phyloP scores from a whole-genome alignment of 1,140 invertebrate genomes.

The Nasonia giraulti region DNA sequence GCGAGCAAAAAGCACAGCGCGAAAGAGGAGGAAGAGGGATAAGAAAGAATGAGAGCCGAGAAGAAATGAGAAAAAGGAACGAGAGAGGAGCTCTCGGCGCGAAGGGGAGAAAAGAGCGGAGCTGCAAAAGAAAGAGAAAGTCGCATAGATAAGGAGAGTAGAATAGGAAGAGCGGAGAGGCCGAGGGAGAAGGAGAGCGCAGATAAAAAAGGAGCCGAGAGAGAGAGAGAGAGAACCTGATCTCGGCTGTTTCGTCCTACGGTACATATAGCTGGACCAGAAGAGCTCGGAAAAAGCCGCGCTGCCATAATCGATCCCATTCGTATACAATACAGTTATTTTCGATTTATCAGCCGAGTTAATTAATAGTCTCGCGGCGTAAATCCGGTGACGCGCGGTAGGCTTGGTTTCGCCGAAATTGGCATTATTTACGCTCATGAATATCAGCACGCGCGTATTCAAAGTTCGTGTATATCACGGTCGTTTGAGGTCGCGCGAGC shows the following conservation, averaged over 20 bases:
- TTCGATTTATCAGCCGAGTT: slow-evolving; percentile 55
- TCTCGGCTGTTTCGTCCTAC: background rate
- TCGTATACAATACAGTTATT: slow-evolving; percentile 1
- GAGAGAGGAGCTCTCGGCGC: slow-evolving; percentile 38
- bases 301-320: background rate
- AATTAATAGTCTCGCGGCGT: slow-evolving; percentile 65
- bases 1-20: slow-evolving; percentile 26
- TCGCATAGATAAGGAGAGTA: slow-evolving; percentile 47
- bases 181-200: background rate
- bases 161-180: slow-evolving; percentile 32
- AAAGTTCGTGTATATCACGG: background rate
- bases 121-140: slow-evolving; percentile 47
- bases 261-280: background rate
- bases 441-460: background rate
- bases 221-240: slow-evolving; percentile 10
- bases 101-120: slow-evolving; percentile 44
- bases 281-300: background rate
- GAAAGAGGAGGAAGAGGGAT: slow-evolving; percentile 34
- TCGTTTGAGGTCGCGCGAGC: background rate
- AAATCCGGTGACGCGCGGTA: slow-evolving; percentile 36
- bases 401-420: slow-evolving; percentile 59
- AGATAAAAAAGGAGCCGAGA: slow-evolving; percentile 27
- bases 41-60: slow-evolving; percentile 42
- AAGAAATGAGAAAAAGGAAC: slow-evolving; percentile 32
- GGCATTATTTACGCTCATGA: slow-evolving; percentile 48